Evolutionary conservation across 2,797 vertebrate species (phyloP), one percentile per base, ranked within the genome.

Genomic region (Oryzias dopingdopingensis): DNA sequence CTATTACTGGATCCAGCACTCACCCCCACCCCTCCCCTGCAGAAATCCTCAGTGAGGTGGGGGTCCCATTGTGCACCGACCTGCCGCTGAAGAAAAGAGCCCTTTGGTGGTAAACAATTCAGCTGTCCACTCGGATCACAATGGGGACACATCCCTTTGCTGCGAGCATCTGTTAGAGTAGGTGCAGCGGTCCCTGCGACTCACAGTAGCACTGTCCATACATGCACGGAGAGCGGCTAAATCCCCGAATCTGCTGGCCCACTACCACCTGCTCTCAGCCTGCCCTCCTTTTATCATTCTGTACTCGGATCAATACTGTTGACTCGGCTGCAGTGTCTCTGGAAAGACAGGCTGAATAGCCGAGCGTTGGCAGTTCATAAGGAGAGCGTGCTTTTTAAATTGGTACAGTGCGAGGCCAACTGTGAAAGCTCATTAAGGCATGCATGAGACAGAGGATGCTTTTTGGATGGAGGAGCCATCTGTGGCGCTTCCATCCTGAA

Each of bases 101-200:
- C 80, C 86, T 87, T 89, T 89, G 84, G 84, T 86, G 79, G 84
- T 81, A 87, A 88, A 90, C 88, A 89, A 89, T 90, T 88, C 88
- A 89, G 86, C 89, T 89, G 89, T 90, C 88, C 85, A 81, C 86
- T 90, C 83, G 70, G 84, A 90, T 89, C 88, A 90, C 88, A 86
- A 87, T 84, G 85, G 89, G 80, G 77, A 81, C 81, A 85, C 89
- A 86, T 90, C 88, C 87, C 87, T 79, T 81, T 72, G 83, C 88
- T 86, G 70, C 79, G 82, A 90, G 88, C 89, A 90, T 89, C 89
- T 90, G 89, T 74, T 86, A 14, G 59, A 82, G 76, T 74, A 79
- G 80, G 80, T 85, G 62, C 63, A 12, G 32, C 26, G 72, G 70
- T 80, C 82, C 66, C 82, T 54, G 64, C 48, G 17, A 76, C 48